Conservation (phyloP, 2,113 vertebrate genomes). For the Caloenas nicobarica region DNA sequence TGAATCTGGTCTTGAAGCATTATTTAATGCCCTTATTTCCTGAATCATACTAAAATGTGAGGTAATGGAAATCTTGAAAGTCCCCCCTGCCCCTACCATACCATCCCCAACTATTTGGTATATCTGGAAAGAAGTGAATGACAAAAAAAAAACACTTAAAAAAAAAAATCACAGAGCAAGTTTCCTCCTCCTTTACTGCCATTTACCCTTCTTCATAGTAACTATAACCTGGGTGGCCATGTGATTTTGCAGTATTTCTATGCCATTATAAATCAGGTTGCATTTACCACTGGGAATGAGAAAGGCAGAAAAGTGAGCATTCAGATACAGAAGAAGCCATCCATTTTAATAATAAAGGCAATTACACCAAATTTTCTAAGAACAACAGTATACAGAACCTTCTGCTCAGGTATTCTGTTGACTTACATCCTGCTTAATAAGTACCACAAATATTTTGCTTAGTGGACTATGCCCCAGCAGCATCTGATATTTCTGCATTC, state of each 20-base stretch:
- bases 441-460: background rate
- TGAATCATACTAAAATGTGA: background rate
- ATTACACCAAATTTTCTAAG: constrained; percentile 4
- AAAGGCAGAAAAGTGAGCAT: background rate
- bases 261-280: background rate
- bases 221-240: background rate
- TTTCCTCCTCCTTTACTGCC: background rate
- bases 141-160: too few species aligned
- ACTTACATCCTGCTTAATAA: constrained; percentile 1
- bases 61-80: background rate
- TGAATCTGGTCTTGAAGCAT: background rate
- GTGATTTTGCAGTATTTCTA: background rate
- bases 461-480: background rate
- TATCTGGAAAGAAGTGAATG: background rate
- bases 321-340: background rate
- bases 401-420: background rate
- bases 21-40: background rate
- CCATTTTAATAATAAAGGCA: constrained; percentile 34
- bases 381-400: background rate
- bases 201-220: background rate
- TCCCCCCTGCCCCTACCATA: background rate
- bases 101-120: background rate
- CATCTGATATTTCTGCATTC: constrained; percentile 2
- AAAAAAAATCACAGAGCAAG: background rate
- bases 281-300: background rate